Evolutionary conservation across 2,797 vertebrate species (phyloP).

Genomic region (Lates japonicus): DNA sequence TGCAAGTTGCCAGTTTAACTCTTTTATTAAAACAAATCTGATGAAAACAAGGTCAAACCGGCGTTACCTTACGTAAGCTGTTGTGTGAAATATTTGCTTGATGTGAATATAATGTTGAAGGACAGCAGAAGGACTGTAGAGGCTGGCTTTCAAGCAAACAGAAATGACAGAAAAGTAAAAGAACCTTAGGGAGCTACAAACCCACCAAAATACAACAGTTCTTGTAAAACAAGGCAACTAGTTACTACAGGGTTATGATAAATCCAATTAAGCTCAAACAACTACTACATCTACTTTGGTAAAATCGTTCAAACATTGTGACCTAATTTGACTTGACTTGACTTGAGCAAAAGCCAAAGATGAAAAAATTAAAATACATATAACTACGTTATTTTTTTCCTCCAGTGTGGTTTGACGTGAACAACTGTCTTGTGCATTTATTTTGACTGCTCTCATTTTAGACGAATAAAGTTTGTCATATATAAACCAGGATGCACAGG

Average conservation of each 20-base stretch:
- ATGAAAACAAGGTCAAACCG: conserved; percentile 9
- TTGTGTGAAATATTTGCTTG: conserved; percentile 27
- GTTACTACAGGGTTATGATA: not conserved
- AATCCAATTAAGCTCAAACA: not conserved
- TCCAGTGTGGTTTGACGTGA: not conserved
- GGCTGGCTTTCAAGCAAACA: conserved; percentile 13
- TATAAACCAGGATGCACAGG: not conserved
- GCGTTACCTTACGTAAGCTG: conserved; percentile 1
- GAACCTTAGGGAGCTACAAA: not conserved
- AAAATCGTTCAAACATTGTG: too few relatives aligned
- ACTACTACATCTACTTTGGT: too few relatives aligned
- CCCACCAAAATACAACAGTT: conserved; percentile 1
- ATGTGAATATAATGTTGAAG: conserved; percentile 12
- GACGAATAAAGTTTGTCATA: not conserved
- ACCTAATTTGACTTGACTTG: not conserved
- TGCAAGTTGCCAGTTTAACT: not conserved
- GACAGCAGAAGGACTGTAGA: not conserved
- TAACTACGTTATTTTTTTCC: conserved; percentile 6
- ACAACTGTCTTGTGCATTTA: not conserved
- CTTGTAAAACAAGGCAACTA: not conserved
- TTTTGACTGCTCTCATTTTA: conserved; percentile 15
- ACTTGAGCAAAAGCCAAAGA: not conserved
- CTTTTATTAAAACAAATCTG: not conserved
- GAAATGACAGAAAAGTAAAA: conserved; percentile 14
- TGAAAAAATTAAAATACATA: not conserved